Conservation (phyloP, 2,113 vertebrate genomes). For the Siniperca chuatsi region DNA sequence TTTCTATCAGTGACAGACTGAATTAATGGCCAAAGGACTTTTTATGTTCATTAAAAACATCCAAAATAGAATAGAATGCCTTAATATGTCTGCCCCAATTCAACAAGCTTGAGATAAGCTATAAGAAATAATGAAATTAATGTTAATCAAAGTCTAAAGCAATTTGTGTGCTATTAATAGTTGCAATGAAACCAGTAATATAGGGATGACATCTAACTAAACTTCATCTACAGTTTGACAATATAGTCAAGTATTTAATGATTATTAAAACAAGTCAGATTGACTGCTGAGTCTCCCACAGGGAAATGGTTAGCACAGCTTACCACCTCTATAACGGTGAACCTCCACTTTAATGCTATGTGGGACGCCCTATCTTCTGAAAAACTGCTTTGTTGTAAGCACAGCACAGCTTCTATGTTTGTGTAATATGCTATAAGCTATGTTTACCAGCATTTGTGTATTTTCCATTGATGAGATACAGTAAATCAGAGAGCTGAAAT, state of each 20-base stretch:
- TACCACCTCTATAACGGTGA: neutral
- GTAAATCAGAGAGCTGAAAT: neutral
- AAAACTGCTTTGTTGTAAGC: neutral
- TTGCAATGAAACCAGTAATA: neutral
- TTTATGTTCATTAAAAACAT: neutral
- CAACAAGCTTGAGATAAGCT: neutral
- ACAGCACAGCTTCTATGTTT: neutral
- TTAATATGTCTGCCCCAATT: neutral
- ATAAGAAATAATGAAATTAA: neutral
- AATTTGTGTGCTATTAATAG: neutral
- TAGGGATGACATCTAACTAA: neutral
- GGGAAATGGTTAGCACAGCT: neutral
- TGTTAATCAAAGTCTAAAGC: neutral
- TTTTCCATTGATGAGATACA: neutral
- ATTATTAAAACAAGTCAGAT: neutral
- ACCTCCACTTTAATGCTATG: neutral
- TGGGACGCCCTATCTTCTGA: neutral
- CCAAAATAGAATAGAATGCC: neutral
- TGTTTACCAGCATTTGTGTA: neutral
- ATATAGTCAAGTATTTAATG: neutral
- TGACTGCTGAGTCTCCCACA: neutral
- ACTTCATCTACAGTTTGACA: neutral
- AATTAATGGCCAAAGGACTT: neutral
- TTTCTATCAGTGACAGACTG: neutral
- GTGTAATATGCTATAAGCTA: neutral